Conservation (phyloP, 1,140 invertebrate species). For the Brachionus paranguensis region DNA sequence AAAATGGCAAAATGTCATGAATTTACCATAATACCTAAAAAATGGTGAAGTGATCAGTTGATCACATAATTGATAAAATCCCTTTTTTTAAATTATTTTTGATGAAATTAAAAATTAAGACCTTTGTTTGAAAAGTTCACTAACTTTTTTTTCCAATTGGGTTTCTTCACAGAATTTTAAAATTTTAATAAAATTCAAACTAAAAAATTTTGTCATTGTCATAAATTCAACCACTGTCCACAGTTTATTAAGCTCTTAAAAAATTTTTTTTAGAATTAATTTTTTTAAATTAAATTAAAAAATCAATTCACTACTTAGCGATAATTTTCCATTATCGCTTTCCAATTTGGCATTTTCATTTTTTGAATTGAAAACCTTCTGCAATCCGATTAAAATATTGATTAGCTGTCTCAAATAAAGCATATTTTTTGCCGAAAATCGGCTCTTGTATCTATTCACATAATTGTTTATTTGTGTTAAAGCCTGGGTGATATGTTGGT, state of each 20-base stretch:
- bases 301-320: slow-evolving; percentile 15
- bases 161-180: slow-evolving; percentile 30
- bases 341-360: not conserved
- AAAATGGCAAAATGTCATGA: too few relatives aligned
- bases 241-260: not conserved
- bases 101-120: too few relatives aligned
- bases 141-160: slow-evolving; percentile 32
- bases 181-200: slow-evolving; percentile 32
- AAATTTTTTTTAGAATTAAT: not conserved
- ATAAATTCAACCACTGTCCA: slow-evolving; percentile 33
- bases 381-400: slow-evolving; percentile 70
- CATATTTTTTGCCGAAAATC: slow-evolving; percentile 75
- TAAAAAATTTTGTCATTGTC: slow-evolving; percentile 46
- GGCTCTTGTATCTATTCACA: slow-evolving; percentile 66
- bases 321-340: slow-evolving; percentile 41
- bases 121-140: not conserved
- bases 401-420: slow-evolving; percentile 77
- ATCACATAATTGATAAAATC: too few relatives aligned
- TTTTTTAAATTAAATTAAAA: too few relatives aligned
- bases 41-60: too few relatives aligned
- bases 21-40: too few relatives aligned
- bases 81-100: too few relatives aligned
- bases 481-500: slow-evolving; percentile 59
- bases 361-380: slow-evolving; percentile 58
- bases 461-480: slow-evolving; percentile 71